A percentile compares a stretch with the other conserved stretches of the same genome.
These are phyloP conservation scores for Idris sp. DNA, from an alignment of 1,140 invertebrate species.

Conservation along the genomic window DNA sequence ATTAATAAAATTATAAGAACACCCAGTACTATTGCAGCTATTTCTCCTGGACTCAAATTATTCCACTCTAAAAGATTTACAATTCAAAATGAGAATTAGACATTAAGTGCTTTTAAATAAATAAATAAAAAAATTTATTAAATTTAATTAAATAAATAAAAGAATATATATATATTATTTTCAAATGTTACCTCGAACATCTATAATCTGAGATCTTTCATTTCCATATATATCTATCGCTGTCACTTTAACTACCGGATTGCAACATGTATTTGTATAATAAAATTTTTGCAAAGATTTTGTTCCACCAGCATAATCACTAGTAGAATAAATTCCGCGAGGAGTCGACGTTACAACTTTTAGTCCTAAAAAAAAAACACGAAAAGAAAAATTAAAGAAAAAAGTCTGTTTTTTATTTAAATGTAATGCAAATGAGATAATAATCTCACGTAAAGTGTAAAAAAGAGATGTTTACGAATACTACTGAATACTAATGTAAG, in stretches of 20 bases:
- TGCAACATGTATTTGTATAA: constrained; percentile 82
- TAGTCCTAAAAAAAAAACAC: constrained; percentile 76
- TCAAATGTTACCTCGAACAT: constrained; percentile 78
- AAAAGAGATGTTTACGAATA: too few species aligned
- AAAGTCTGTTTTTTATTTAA: neutral
- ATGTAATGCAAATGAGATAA: constrained; percentile 1
- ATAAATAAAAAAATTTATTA: constrained; percentile 6
- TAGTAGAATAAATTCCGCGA: constrained; percentile 71
- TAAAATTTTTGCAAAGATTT: constrained; percentile 79
- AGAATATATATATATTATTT: neutral
- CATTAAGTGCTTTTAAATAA: neutral
- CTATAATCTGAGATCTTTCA: constrained; percentile 78
- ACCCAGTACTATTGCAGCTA: constrained; percentile 76
- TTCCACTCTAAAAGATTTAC: constrained; percentile 65
- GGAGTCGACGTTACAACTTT: constrained; percentile 80
- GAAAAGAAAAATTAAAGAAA: neutral
- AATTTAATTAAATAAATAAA: neutral
- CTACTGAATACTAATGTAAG: too few species aligned
- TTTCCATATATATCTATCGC: constrained; percentile 81
- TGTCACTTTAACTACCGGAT: constrained; percentile 79
- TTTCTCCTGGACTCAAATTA: constrained; percentile 73
- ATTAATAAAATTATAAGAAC: constrained; percentile 70
- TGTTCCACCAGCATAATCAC: constrained; percentile 80
- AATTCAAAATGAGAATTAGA: neutral
- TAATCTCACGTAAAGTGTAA: too few species aligned